Evolutionary conservation across 2,888 invertebrate species (phyloP).

Genomic region (Stenodera caucasica): DNA sequence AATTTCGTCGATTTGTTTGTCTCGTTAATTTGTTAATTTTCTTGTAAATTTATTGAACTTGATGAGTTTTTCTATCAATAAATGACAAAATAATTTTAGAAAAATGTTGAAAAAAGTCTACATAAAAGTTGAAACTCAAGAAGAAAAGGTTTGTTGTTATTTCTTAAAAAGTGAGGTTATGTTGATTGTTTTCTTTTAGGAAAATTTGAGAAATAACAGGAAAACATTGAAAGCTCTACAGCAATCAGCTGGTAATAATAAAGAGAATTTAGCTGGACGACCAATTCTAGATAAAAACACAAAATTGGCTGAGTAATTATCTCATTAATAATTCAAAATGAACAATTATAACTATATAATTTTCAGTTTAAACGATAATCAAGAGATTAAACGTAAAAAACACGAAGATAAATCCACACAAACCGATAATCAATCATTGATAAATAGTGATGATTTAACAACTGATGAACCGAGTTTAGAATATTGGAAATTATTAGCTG

Average conservation of each 20-base stretch:
- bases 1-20: not conserved
- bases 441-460: constrained; percentile 71
- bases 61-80: not conserved
- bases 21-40: not conserved
- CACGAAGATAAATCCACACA: constrained; percentile 63
- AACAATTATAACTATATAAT: not conserved
- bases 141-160: constrained; percentile 45
- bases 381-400: constrained; percentile 26
- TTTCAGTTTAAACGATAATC: not conserved
- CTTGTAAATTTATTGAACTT: not conserved
- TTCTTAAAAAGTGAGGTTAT: constrained; percentile 30
- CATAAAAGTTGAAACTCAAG: constrained; percentile 44
- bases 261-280: constrained; percentile 72
- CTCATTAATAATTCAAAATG: not conserved
- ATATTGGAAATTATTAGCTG: constrained; percentile 77
- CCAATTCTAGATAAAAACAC: constrained; percentile 47
- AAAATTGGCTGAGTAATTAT: constrained; percentile 36
- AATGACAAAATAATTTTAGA: not conserved
- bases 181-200: constrained; percentile 48
- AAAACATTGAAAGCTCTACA: constrained; percentile 77
- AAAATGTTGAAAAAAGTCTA: constrained; percentile 38
- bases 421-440: constrained; percentile 60
- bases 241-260: constrained; percentile 70
- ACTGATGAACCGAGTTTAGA: constrained; percentile 68
- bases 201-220: constrained; percentile 63